Evolutionary conservation across 2,797 vertebrate species (phyloP).

Genomic region (Microhierax caerulescens): DNA sequence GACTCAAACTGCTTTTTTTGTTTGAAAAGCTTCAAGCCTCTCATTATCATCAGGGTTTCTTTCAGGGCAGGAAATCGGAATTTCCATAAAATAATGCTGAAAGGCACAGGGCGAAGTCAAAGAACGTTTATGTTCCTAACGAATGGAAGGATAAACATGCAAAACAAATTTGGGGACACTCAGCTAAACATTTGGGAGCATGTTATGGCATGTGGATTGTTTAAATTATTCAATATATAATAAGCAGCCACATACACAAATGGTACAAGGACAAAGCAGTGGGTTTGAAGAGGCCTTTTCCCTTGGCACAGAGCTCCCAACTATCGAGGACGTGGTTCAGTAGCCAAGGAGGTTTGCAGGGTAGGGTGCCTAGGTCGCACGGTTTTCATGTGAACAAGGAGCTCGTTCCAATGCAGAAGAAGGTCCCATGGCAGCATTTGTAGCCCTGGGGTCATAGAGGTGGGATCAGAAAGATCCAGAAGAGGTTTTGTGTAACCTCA

Average conservation of each 20-base stretch:
- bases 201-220: neutral
- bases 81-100: constrained; percentile 64
- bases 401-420: neutral
- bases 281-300: neutral
- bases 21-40: constrained; percentile 32
- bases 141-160: neutral
- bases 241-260: neutral
- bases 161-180: constrained; percentile 13
- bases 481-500: neutral
- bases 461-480: neutral
- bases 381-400: neutral
- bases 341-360: neutral
- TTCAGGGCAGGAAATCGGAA: constrained; percentile 51
- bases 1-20: constrained; percentile 28
- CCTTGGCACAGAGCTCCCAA: neutral
- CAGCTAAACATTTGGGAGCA: neutral
- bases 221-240: neutral
- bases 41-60: constrained; percentile 58
- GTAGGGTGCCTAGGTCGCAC: neutral
- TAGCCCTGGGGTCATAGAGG: neutral
- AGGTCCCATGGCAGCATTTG: neutral
- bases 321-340: neutral
- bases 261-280: neutral
- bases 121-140: neutral
- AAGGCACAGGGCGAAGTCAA: constrained; percentile 28